phyloP scores from a whole-genome alignment of 2,888 invertebrate genomes.

The Caradrina kadenii region DNA sequence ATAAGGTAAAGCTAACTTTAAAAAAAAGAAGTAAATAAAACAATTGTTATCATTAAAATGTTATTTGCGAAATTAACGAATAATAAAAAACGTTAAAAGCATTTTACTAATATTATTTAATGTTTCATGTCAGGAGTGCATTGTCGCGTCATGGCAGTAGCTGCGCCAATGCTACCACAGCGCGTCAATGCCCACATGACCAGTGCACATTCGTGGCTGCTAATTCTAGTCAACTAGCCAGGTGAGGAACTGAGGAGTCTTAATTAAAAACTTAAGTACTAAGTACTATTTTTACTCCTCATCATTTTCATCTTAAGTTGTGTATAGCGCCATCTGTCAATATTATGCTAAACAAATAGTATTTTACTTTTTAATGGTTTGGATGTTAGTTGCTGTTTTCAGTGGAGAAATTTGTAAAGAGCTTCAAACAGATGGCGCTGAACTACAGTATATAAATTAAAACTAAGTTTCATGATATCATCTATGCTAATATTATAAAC shows the following conservation, averaged over 20 bases:
- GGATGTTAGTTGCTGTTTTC: too few relatives aligned
- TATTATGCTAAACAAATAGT: background rate
- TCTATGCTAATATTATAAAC: too few relatives aligned
- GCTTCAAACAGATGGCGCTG: conserved; percentile 63
- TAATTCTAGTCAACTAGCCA: conserved; percentile 75
- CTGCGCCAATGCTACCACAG: conserved; percentile 53
- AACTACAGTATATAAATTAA: background rate
- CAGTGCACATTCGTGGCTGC: conserved; percentile 78
- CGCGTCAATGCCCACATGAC: conserved; percentile 75
- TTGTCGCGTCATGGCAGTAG: conserved; percentile 68
- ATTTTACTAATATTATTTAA: background rate
- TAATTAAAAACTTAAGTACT: too few relatives aligned
- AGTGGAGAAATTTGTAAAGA: background rate
- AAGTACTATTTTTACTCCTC: background rate
- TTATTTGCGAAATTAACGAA: background rate
- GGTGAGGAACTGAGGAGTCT: conserved; percentile 63
- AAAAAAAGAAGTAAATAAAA: background rate
- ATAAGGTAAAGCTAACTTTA: too few relatives aligned
- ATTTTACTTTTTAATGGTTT: background rate
- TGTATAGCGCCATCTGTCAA: conserved; percentile 60
- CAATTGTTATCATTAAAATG: background rate
- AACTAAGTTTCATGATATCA: too few relatives aligned
- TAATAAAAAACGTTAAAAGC: too few relatives aligned
- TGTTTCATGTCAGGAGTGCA: conserved; percentile 64
- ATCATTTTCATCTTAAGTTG: background rate